phyloP scores from a whole-genome alignment of 2,888 invertebrate genomes.

The Campaea margaritaria region DNA sequence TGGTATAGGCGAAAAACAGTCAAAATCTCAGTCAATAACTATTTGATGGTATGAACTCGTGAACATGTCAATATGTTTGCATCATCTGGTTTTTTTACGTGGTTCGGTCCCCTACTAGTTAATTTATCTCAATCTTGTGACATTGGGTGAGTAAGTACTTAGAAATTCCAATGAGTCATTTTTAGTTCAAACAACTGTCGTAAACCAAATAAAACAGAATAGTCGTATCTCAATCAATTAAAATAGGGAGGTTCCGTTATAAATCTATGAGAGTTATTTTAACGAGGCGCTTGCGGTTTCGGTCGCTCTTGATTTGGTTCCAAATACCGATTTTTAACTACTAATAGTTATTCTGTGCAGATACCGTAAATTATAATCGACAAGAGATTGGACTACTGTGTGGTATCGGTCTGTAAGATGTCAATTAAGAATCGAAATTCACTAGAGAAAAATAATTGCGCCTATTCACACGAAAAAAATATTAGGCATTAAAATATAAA shows the following conservation, averaged over 20 bases:
- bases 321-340: conserved; percentile 21
- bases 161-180: conserved; percentile 1
- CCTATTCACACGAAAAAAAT: not conserved
- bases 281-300: conserved; percentile 55
- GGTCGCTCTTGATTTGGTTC: conserved; percentile 22
- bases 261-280: conserved; percentile 70
- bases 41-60: too few relatives aligned
- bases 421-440: not conserved
- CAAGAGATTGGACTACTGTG: conserved; percentile 4
- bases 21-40: too few relatives aligned
- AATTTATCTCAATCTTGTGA: too few relatives aligned
- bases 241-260: conserved; percentile 61
- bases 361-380: conserved; percentile 30
- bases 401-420: not conserved
- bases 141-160: too few relatives aligned
- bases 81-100: too few relatives aligned
- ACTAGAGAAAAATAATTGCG: too few relatives aligned
- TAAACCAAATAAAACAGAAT: not conserved
- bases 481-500: not conserved
- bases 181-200: conserved; percentile 10
- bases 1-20: too few relatives aligned
- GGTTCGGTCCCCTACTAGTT: too few relatives aligned
- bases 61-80: too few relatives aligned
- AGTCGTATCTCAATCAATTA: conserved; percentile 56
- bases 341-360: too few relatives aligned